Evolutionary conservation across 2,797 vertebrate species (phyloP), one percentile per base, ranked within the genome.

Genomic region (Paguma larvata): DNA sequence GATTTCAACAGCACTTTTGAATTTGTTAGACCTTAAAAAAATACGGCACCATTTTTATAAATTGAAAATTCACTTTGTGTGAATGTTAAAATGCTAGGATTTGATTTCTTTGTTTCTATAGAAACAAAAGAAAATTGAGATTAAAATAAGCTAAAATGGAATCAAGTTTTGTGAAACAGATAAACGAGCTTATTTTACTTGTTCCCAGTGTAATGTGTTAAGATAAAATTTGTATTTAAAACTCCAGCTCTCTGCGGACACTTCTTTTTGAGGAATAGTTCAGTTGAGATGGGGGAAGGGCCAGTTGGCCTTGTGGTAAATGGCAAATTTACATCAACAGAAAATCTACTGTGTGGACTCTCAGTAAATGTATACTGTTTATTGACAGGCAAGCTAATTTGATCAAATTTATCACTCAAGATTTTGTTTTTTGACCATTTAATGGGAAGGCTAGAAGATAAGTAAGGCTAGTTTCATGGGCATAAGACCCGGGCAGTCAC

Each of bases 81-180:
- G 96, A 96, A 84, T 82, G 91, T 59, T 95, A 90, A 95, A 32
- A 93, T 94, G 97, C 96, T 88, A 32, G 79, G 90, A 89, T 94
- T 96, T 97, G 87, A 97, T 97, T 95, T 97, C 65, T 93, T 97
- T 97, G 94, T 97, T 97, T 98, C 96, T 98, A 97, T 97, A 98
- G 97, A 98, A 98, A 98, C 97, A 97, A 97, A 97, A 94, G 93
- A 97, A 98, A 97, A 95, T 94, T 77, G 96, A 96, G 93, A 98
- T 97, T 98, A 96, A 97, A 97, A 96, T 96, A 95, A 97, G 70
- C 95, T 92, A 95, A 97, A 97, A 96, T 97, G 95, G 95, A 95
- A 95, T 95, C 93, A 94, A 88, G 85, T 92, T 97, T 95, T 96
- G 93, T 94, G 95, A 96, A 97, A 97, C 48, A 91, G 89, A 97